Conservation (phyloP, 1,140 invertebrate genomes). For the Oryctes rhinoceros region DNA sequence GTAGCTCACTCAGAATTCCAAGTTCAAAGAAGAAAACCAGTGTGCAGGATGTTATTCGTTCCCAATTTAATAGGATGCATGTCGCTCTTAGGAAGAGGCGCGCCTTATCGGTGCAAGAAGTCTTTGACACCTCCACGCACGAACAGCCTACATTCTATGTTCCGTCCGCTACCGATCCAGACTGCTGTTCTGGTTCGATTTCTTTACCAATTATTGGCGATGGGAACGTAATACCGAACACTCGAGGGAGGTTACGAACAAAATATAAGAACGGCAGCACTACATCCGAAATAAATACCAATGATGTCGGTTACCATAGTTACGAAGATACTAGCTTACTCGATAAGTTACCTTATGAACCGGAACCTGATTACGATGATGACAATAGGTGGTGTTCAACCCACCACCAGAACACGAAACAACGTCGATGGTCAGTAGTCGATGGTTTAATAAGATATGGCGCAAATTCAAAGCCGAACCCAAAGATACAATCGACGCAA, state of each 20-base stretch:
- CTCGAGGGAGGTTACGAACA: slow-evolving; percentile 36
- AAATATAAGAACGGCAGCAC: slow-evolving; percentile 1
- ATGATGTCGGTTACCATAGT: slow-evolving; percentile 54
- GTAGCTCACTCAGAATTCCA: slow-evolving; percentile 67
- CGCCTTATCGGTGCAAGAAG: slow-evolving; percentile 72
- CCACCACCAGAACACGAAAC: slow-evolving; percentile 41
- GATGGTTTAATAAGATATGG: slow-evolving; percentile 49
- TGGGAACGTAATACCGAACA: neutral
- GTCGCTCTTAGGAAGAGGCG: slow-evolving; percentile 70
- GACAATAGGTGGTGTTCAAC: slow-evolving; percentile 45
- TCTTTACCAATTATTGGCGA: slow-evolving; percentile 48
- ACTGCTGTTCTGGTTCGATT: slow-evolving; percentile 43
- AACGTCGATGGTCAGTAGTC: slow-evolving; percentile 56
- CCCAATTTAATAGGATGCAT: slow-evolving; percentile 71
- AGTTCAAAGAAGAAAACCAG: slow-evolving; percentile 64
- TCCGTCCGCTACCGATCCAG: slow-evolving; percentile 60
- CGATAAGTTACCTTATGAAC: slow-evolving; percentile 57
- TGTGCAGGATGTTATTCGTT: slow-evolving; percentile 71
- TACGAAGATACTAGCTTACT: slow-evolving; percentile 52
- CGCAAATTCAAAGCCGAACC: neutral
- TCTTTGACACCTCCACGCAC: slow-evolving; percentile 64
- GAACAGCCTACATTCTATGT: slow-evolving; percentile 72
- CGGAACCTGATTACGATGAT: slow-evolving; percentile 59
- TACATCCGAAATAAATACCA: slow-evolving; percentile 33
- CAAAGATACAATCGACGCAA: slow-evolving; percentile 40